Evolutionary conservation across 2,797 vertebrate species (phyloP).

Genomic region (Poecilia wingei): DNA sequence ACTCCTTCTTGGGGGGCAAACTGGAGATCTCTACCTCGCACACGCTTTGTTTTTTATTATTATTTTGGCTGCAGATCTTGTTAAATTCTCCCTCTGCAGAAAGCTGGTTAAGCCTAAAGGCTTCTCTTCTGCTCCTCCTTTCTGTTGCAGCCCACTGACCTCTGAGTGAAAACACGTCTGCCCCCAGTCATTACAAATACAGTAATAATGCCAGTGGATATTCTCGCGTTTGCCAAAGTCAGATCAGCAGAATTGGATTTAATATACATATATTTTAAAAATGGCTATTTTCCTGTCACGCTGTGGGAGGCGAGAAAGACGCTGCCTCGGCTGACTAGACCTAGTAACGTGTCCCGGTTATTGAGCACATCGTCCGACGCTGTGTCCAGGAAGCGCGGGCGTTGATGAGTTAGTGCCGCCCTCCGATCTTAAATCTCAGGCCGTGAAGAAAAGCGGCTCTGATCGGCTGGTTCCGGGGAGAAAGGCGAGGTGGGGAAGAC

Average conservation of each 20-base stretch:
- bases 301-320: constrained; percentile 5
- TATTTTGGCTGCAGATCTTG: constrained; percentile 28
- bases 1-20: not conserved
- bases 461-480: constrained; percentile 43
- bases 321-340: not conserved
- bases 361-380: constrained; percentile 31
- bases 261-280: not conserved
- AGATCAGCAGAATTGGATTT: not conserved
- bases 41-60: constrained; percentile 17
- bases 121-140: constrained; percentile 47
- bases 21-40: constrained; percentile 10
- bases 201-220: constrained; percentile 10
- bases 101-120: constrained; percentile 43
- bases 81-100: constrained; percentile 48
- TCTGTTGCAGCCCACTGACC: constrained; percentile 49
- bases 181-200: constrained; percentile 39
- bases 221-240: not conserved
- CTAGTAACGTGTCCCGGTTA: constrained; percentile 47
- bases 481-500: constrained; percentile 40
- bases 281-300: constrained; percentile 40
- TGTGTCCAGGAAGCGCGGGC: constrained; percentile 29
- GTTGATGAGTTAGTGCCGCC: constrained; percentile 49
- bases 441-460: constrained; percentile 59
- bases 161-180: constrained; percentile 47
- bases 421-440: constrained; percentile 57